Base-by-base conservation (phyloP, 92 coral and sea anemone species). In the Siderastrea siderea region DNA sequence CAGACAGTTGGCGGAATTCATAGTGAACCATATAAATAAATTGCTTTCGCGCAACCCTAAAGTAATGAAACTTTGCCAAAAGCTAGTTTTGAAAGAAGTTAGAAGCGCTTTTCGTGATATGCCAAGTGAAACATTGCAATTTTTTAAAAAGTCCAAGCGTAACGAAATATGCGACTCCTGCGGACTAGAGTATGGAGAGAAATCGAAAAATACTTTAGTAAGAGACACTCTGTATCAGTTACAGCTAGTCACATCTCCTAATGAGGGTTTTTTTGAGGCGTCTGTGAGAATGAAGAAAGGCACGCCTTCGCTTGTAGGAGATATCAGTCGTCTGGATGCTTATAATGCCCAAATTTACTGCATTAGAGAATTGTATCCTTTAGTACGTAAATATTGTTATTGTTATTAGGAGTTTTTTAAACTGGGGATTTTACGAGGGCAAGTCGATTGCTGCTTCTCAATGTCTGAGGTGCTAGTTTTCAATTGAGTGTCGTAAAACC, bases 201-300 rank as follows among this genome's bases (percentile, higher is more conserved):
- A 90, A 70, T 86, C 90, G 6, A 49, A 78, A n/a, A 90, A 95
- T 57, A 95, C 86, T 13, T 55, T 92, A 6, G 89, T 83, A 45
- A 77, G 52, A 6, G 93, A 95, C 67, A 95, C 91, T 11, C 63
- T 91, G 10, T 97, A 97, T 83, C 99, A 95, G 79, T 84, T 97
- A 47, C 95, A 95, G 61, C 76, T 97, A 12, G 81, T 91, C 14
- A 95, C 98, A 14, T 84, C 90, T 51, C 97, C 99, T 0, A 91
- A 88, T 75, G 78, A 91, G 15, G 99, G 95, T 19, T 74, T 88
- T 26, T 97, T 80, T 44, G 98, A 97, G 76, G 99, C 95, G 1
- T 93, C 95, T 19, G 91, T 94, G 8, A 52, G 65, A 55, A 64
- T 76, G 67, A 55, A 4, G 6, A 85, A 85, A 5, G 89, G 83